Evolutionary conservation across 1,140 invertebrate genomes (phyloP).

Genomic region (Tribolium madens): DNA sequence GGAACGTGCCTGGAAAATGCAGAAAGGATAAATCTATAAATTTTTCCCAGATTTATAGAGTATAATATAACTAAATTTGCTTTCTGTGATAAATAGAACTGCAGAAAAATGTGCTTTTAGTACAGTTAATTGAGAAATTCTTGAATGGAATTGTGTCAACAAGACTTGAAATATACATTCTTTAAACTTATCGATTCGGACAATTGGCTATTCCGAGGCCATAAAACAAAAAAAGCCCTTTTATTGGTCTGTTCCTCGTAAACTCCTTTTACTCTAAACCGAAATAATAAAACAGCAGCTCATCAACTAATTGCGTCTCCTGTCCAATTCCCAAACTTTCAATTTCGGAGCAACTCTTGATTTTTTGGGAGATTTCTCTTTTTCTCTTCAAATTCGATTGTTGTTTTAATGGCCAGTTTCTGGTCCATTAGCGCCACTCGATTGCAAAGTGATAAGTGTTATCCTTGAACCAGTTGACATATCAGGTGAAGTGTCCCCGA

Average conservation of each 20-base stretch:
- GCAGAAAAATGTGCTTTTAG: no score
- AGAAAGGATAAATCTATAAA: neutral
- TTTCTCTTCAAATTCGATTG: neutral
- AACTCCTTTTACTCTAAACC: neutral
- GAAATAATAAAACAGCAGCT: neutral
- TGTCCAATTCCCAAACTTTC: neutral
- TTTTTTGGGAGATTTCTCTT: neutral
- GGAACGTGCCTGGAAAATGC: neutral
- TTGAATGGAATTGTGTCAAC: no score
- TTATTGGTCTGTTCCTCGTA: neutral
- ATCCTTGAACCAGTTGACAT: neutral
- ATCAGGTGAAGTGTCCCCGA: neutral
- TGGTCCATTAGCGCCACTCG: neutral
- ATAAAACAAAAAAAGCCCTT: neutral
- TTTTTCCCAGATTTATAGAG: neutral
- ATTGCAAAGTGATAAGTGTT: neutral
- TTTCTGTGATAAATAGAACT: no score
- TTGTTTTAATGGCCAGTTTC: neutral
- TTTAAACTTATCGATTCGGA: neutral
- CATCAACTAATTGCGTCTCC: neutral
- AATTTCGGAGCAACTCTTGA: neutral
- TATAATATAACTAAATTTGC: no score
- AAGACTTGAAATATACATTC: neutral
- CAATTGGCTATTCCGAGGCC: neutral
- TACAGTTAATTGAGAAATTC: no score